A percentile compares a stretch with the other conserved stretches of the same genome.
Conservation (phyloP, 2,113 vertebrate genomes). For the Aleadryas rufinucha region DNA sequence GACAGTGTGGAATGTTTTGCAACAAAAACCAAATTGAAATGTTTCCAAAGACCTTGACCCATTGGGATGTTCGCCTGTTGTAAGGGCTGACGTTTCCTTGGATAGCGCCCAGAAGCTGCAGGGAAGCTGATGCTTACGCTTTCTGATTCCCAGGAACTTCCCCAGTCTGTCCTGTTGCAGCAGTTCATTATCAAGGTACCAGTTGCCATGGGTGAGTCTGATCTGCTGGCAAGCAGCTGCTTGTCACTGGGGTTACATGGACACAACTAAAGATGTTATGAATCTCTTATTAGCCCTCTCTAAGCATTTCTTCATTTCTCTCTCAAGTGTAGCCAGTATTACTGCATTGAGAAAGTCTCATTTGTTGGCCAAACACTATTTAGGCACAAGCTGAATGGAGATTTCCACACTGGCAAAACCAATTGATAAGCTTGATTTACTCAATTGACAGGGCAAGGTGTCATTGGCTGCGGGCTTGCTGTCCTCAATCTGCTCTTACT, state of each 20-base stretch:
- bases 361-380: not conserved
- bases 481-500: not conserved
- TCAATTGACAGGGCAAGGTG: not conserved
- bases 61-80: fast-evolving
- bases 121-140: not conserved
- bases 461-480: not conserved
- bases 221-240: not conserved
- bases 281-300: not conserved
- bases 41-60: not conserved
- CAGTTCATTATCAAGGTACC: not conserved
- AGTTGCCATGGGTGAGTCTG: not conserved
- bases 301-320: not conserved
- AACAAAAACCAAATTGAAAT: not conserved
- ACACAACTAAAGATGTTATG: not conserved
- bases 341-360: not conserved
- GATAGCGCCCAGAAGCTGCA: not conserved
- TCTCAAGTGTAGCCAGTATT: not conserved
- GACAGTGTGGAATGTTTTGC: not conserved
- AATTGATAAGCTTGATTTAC: not conserved
- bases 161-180: not conserved
- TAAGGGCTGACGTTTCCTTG: not conserved
- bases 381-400: not conserved
- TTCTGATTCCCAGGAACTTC: not conserved
- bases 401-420: not conserved
- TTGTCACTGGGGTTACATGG: not conserved